These are phyloP conservation scores for Keiferia lycopersicella DNA, from an alignment of 2,888 invertebrate species.

Conservation along the genomic window DNA sequence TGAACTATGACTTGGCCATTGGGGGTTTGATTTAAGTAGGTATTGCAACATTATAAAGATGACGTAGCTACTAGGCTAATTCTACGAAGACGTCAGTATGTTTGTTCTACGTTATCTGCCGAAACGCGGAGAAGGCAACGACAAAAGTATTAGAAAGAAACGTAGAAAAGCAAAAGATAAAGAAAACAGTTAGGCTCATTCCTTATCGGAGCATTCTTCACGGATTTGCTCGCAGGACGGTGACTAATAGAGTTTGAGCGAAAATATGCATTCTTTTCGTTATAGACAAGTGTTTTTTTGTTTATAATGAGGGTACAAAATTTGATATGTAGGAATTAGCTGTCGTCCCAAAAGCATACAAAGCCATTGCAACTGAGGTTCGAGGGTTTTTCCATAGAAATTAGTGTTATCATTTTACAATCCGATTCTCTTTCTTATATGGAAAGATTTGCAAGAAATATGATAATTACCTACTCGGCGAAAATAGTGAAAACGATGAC, in stretches of 20 bases:
- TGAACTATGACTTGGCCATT: background rate
- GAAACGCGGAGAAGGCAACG: constrained; percentile 58
- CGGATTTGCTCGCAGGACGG: background rate
- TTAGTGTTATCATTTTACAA: too few species aligned
- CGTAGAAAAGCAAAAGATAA: constrained; percentile 47
- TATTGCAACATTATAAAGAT: too few species aligned
- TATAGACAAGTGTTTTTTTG: background rate
- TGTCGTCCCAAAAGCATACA: too few species aligned
- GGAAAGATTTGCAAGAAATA: too few species aligned
- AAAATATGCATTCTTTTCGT: background rate
- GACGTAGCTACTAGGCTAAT: too few species aligned
- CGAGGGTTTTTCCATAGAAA: too few species aligned
- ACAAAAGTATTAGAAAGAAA: constrained; percentile 52
- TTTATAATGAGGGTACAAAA: too few species aligned
- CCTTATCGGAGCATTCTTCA: constrained; percentile 33
- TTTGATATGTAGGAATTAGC: too few species aligned
- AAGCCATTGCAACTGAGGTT: too few species aligned
- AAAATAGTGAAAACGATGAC: too few species aligned
- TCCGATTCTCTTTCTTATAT: too few species aligned
- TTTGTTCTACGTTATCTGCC: constrained; percentile 33
- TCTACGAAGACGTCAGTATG: background rate
- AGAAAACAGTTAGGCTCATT: constrained; percentile 32
- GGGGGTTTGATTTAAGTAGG: background rate
- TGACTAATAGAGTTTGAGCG: constrained; percentile 11
- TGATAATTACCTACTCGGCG: too few species aligned